Evolutionary conservation across 2,888 invertebrate species (phyloP), one percentile per base, ranked within the genome.

Genomic region (Philaethria dido): DNA sequence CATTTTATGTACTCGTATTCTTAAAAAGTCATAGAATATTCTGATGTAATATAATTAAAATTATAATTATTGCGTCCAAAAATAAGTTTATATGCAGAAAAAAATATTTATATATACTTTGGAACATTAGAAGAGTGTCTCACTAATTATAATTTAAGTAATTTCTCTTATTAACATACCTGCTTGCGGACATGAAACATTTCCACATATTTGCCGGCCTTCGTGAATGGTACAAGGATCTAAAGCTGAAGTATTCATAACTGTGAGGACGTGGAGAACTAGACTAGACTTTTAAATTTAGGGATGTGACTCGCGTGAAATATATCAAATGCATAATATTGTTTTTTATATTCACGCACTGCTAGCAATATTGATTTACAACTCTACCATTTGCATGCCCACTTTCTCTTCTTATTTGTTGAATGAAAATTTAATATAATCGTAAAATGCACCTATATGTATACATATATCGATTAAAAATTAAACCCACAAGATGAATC

Each of bases 201-300:
- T 67, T 69, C 67, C 57, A 69, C 64, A 62, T 67, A 64, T 67
- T 64, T 67, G 62, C 64, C 44, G 60, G 52, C 57, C 62, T 64
- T 52, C 62, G 59, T 67, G 67, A 69, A 69, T 64, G 54, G 69
- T 64, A 39, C 68, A 59, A 67, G 67, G 67, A 69, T 67, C 67
- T 64, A 67, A 78, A 81, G 77, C 78, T 86, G 74, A 85, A 85
- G 84, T 85, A 87, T 84, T 88, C 86, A 88, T 87, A 86, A 82
- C 81, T 77, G 73, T 75, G 48, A 63, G 54, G 77, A 83, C 79
- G 80, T 80, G 75, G 76, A 81, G 79, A 84, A 83, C 80, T 81
- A 80, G 81, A 82, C 82, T 79, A 80, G 77, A 78, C 81, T 67
- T 66, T 80, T 76, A 74, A 68, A 72, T 63, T 64, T 79, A 83